These are phyloP conservation scores for Macrosiphum euphorbiae DNA, from an alignment of 2,888 invertebrate species.

Conservation along the genomic window DNA sequence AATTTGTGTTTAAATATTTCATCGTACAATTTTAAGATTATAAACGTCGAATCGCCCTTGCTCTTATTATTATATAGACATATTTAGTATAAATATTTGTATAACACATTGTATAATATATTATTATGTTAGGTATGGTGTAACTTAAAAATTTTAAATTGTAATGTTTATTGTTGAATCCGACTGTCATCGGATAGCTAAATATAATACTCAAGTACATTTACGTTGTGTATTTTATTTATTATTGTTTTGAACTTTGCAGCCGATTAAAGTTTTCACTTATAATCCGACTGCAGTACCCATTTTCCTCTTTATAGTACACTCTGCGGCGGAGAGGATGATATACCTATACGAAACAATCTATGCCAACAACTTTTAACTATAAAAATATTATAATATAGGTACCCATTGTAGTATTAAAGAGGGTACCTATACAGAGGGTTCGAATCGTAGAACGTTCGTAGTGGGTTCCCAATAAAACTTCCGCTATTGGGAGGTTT, in stretches of 20 bases:
- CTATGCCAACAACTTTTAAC: background rate
- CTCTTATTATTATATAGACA: background rate
- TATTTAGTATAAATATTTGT: background rate
- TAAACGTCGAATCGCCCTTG: background rate
- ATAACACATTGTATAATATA: background rate
- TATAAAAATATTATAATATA: background rate
- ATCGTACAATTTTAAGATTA: background rate
- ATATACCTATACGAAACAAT: background rate
- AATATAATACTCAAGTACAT: background rate
- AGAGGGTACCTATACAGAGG: no score
- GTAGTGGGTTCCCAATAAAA: no score
- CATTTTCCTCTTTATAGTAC: background rate
- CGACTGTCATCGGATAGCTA: background rate
- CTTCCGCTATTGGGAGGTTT: no score
- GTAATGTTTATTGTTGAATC: background rate
- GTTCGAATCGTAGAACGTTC: no score
- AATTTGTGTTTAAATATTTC: background rate
- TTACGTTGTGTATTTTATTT: background rate
- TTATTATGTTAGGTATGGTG: background rate
- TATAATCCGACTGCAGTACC: background rate
- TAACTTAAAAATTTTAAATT: background rate
- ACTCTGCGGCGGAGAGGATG: background rate
- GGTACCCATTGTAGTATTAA: background rate
- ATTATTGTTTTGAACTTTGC: background rate
- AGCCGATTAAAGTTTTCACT: background rate